A percentile compares a stretch with the other conserved stretches of the same genome.
These are phyloP conservation scores for Epinephelus coioides DNA, from an alignment of 2,797 vertebrate genomes.

Conservation along the genomic window DNA sequence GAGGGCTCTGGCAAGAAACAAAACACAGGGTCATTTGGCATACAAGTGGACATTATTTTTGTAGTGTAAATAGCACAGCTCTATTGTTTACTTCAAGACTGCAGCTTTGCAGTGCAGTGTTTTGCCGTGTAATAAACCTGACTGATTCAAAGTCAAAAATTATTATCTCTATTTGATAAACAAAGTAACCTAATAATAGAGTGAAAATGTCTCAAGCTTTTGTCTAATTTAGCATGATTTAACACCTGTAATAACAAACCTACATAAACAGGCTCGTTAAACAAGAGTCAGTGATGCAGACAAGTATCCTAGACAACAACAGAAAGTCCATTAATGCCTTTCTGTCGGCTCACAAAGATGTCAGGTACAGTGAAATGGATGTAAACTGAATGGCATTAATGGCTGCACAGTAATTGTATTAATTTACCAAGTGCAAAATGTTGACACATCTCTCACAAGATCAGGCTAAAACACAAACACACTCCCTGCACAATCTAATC, in stretches of 20 bases:
- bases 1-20: neutral
- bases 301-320: neutral
- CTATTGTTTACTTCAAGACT: neutral
- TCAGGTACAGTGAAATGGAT: neutral
- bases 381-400: conserved; percentile 26
- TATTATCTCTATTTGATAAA: neutral
- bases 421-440: conserved; percentile 21
- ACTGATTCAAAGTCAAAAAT: neutral
- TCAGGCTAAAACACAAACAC: conserved; percentile 9
- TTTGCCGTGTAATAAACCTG: neutral
- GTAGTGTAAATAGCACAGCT: neutral
- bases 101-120: neutral
- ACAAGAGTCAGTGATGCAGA: neutral
- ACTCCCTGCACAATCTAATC: neutral
- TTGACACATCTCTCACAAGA: conserved; percentile 11
- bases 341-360: conserved; percentile 2
- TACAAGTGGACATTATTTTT: neutral
- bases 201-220: neutral
- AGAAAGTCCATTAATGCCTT: conserved; percentile 4
- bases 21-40: neutral
- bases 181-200: neutral
- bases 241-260: neutral
- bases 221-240: neutral
- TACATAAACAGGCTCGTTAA: neutral
- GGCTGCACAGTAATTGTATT: neutral